These are phyloP conservation scores for Eupithecia subfuscata DNA, from an alignment of 2,888 invertebrate genomes.

Conservation along the genomic window DNA sequence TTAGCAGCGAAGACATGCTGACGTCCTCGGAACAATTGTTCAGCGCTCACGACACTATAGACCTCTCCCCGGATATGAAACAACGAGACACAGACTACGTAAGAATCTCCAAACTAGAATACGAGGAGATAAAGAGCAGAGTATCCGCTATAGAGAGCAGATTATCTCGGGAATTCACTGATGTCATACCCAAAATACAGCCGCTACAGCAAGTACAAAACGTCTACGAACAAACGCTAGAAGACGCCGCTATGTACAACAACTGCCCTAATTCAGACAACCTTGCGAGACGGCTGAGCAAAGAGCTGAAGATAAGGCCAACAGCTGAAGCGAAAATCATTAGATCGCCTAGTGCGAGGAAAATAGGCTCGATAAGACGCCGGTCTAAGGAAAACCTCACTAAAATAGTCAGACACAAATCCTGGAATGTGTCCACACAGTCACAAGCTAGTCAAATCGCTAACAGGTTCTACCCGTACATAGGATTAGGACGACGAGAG, in stretches of 20 bases:
- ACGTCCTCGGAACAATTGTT: slow-evolving; percentile 77
- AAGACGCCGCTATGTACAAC: slow-evolving; percentile 85
- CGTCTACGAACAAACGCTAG: slow-evolving; percentile 89
- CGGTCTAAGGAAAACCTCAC: slow-evolving; percentile 87
- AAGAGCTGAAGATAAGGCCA: slow-evolving; percentile 89
- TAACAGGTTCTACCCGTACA: slow-evolving; percentile 81
- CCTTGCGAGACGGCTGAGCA: slow-evolving; percentile 87
- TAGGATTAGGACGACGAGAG: slow-evolving; percentile 77
- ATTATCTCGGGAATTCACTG: slow-evolving; percentile 87
- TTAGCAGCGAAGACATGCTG: slow-evolving; percentile 75
- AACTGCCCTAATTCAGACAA: slow-evolving; percentile 87
- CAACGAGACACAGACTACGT: slow-evolving; percentile 85
- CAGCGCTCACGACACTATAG: slow-evolving; percentile 75
- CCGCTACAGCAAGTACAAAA: slow-evolving; percentile 87
- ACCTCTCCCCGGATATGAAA: slow-evolving; percentile 73
- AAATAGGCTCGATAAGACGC: slow-evolving; percentile 90
- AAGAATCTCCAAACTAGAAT: slow-evolving; percentile 89
- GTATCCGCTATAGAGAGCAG: slow-evolving; percentile 89
- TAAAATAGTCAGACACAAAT: slow-evolving; percentile 85
- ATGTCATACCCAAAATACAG: slow-evolving; percentile 76
- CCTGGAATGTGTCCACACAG: slow-evolving; percentile 85
- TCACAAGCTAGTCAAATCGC: slow-evolving; percentile 70
- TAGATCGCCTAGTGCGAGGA: slow-evolving; percentile 91
- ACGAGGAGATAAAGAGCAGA: slow-evolving; percentile 90
- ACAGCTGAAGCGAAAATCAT: slow-evolving; percentile 88